Evolutionary conservation across 2,888 invertebrate genomes (phyloP).

Genomic region (Andrena haemorrhoa): DNA sequence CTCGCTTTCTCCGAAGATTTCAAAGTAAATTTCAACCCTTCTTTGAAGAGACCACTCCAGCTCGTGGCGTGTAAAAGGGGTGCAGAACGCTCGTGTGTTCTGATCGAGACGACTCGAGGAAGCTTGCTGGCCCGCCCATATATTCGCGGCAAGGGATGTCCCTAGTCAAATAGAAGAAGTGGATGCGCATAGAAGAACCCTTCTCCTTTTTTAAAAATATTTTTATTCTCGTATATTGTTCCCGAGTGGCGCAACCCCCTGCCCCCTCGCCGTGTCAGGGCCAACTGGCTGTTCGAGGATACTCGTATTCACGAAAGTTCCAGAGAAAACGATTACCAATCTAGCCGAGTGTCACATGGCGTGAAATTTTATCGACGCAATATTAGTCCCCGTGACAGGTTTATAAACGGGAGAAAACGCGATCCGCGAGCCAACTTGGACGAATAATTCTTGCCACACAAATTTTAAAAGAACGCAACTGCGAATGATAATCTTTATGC

Average conservation of each 20-base stretch:
- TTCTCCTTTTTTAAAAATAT: slow-evolving; percentile 50
- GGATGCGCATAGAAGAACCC: slow-evolving; percentile 72
- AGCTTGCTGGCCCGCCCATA: slow-evolving; percentile 35
- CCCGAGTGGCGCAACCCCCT: slow-evolving; percentile 65
- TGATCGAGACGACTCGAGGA: slow-evolving; percentile 64
- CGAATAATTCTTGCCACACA: slow-evolving; percentile 12
- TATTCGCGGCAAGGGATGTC: slow-evolving; percentile 27
- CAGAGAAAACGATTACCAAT: slow-evolving; percentile 59
- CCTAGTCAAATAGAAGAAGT: slow-evolving; percentile 61
- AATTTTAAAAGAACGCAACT: too few relatives aligned
- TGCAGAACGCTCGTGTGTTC: slow-evolving; percentile 51
- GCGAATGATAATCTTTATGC: too few relatives aligned
- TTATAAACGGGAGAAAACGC: slow-evolving; percentile 42
- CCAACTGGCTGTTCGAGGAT: slow-evolving; percentile 52
- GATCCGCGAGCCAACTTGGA: slow-evolving; percentile 27
- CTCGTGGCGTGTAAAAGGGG: slow-evolving; percentile 39
- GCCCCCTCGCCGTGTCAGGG: slow-evolving; percentile 53
- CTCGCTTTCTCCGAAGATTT: slow-evolving; percentile 18
- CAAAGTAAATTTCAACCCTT: slow-evolving; percentile 49
- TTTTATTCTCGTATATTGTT: slow-evolving; percentile 64
- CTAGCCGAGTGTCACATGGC: slow-evolving; percentile 52
- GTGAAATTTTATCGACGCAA: slow-evolving; percentile 60
- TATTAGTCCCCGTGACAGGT: slow-evolving; percentile 57
- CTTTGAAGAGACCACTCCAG: slow-evolving; percentile 17
- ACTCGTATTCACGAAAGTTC: slow-evolving; percentile 56